phyloP scores from a whole-genome alignment of 2,888 invertebrate genomes.

The Vannuccia rotundouncinata region DNA sequence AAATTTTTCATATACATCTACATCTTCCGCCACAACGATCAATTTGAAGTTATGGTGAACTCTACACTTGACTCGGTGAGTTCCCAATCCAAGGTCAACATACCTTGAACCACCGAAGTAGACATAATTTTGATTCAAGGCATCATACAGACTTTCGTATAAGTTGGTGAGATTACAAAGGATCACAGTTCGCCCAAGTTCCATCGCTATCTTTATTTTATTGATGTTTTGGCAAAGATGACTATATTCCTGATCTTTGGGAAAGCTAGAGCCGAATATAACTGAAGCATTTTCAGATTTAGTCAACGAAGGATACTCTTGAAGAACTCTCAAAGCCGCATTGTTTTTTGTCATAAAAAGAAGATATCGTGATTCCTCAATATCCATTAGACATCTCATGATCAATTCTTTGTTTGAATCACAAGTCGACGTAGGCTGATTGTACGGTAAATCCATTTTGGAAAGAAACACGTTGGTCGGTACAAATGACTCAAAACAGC shows the following conservation, averaged over 20 bases:
- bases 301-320: constrained; percentile 46
- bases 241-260: constrained; percentile 50
- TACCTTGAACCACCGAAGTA: constrained; percentile 47
- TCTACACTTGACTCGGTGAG: constrained; percentile 50
- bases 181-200: constrained; percentile 49
- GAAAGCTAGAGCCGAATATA: constrained; percentile 52
- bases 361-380: constrained; percentile 48
- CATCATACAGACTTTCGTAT: constrained; percentile 53
- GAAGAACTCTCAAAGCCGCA: constrained; percentile 48
- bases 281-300: constrained; percentile 42
- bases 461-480: neutral
- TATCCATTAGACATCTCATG: constrained; percentile 6
- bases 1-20: constrained; percentile 50
- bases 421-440: too few species aligned
- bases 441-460: neutral
- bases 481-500: neutral
- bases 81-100: constrained; percentile 52
- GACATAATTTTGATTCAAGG: constrained; percentile 51
- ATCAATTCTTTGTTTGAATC: neutral
- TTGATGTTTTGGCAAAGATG: constrained; percentile 53
- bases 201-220: constrained; percentile 52
- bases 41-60: constrained; percentile 49
- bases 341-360: constrained; percentile 52
- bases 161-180: constrained; percentile 50
- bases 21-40: constrained; percentile 51